Evolutionary conservation across 2,797 vertebrate species (phyloP), one percentile per base, ranked within the genome.

Genomic region (Orientallactaga sibirica): DNA sequence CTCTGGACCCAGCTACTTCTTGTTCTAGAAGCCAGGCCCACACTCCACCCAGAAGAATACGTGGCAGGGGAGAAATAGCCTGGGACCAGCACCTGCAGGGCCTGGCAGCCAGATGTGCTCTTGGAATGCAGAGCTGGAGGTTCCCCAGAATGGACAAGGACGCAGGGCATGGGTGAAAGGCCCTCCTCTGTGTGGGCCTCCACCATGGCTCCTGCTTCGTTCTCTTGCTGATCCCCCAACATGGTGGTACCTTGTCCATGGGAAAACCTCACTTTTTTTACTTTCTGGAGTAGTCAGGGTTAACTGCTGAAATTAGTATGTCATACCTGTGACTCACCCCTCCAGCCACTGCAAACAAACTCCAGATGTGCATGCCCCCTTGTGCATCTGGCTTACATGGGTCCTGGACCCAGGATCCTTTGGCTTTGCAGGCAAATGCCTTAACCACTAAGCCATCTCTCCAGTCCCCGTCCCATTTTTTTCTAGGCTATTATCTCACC

Each of bases 51-150:
- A 29, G 81, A 52, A 70, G 80, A 12, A 41, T 6, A 6, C 76
- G 2, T 29, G 37, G 62, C 15, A 8, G 33, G 29, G 29, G 74
- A n/a, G 67, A 6, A 48, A 8, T 25, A 16, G 24, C 8, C 20
- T 2, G 16, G 4, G 16, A 10, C 15, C 0, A 22, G 41, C 55
- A 12, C 11, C 6, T 71, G 41, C 15, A 43, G 7, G 20, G 0
- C 29, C 18, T 1, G 1, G 7, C 29, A 11, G 76, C 25, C 75
- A n/a, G 75, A 55, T 5, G 9, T 3, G 5, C 18, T 43, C 71
- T 58, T 58, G 55, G 55, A 58, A 58, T 58, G 25, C 71, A 73
- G 2, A 25, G 1, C 64, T 25, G 64, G 64, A 27, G 25, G 22
- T 27, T 48, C 8, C 48, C 48, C 48, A 64, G 62, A 64, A 22